Percentiles rank a stretch among this genome's conserved stretches.
Evolutionary conservation across 2,113 vertebrate genomes (phyloP).

Genomic region (Rhineura floridana): DNA sequence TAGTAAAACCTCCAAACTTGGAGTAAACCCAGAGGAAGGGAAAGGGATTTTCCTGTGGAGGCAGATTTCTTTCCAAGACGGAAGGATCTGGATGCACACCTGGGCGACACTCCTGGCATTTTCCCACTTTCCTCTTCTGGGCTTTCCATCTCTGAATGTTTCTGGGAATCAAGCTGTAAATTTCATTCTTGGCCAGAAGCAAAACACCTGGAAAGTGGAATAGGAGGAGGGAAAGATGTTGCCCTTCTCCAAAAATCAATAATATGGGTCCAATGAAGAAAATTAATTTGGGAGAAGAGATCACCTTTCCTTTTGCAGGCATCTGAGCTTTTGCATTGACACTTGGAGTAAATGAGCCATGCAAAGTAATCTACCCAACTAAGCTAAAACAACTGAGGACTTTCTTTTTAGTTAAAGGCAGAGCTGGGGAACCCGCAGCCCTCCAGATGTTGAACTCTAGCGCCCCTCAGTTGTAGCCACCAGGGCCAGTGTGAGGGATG

Average conservation of each 20-base stretch:
- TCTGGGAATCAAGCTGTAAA: not conserved
- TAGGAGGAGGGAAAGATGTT: not conserved
- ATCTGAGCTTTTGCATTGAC: not conserved
- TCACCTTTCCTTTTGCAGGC: not conserved
- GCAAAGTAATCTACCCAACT: not conserved
- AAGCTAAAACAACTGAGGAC: not conserved
- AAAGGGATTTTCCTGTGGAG: not conserved
- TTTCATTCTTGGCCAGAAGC: not conserved
- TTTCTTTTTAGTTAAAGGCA: not conserved
- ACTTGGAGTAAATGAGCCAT: not conserved
- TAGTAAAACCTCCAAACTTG: not conserved
- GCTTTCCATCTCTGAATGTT: not conserved
- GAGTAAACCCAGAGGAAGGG: not conserved
- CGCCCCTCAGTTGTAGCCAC: too few relatives aligned
- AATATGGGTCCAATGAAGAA: not conserved
- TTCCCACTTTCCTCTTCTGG: not conserved
- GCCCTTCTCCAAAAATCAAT: too few relatives aligned
- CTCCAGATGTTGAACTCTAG: too few relatives aligned
- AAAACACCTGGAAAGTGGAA: not conserved
- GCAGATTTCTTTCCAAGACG: not conserved
- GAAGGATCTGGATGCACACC: not conserved
- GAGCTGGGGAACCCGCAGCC: not conserved
- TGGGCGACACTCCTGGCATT: not conserved
- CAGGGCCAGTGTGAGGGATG: too few relatives aligned
- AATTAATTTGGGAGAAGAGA: not conserved